Evolutionary conservation across 2,113 vertebrate genomes (phyloP), one percentile per base, ranked within the genome.

Genomic region (Ifrita kowaldi): DNA sequence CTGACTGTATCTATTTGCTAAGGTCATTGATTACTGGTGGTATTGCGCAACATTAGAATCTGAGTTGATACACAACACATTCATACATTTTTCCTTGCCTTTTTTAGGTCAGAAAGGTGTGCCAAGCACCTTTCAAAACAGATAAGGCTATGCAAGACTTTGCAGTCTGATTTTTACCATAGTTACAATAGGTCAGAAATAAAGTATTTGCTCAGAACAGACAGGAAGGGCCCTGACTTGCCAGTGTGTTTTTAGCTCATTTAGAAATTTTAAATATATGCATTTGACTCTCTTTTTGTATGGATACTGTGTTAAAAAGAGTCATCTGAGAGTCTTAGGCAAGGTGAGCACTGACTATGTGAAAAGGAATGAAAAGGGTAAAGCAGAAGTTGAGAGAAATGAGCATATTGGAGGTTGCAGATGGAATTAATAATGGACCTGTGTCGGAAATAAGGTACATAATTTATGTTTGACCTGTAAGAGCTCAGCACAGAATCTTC

Each of bases 381-480:
- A 64, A 73, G 46, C 47, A 76, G 33, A 84, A 78, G 5, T 52
- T 86, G 63, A 80, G 53, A 85, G 41, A 67, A 93, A 47, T 27
- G 11, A 81, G 16, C 7, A 9, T 41, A n/a, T 42, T 44, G 20
- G 37, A 62, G 79, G 30, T 75, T 86, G 56, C 2, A 9, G 44
- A 56, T 84, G 18, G 62, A 84, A 79, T 92, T 89, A 89, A 79
- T 87, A 75, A 82, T n/a, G 32, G 42, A 64, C 23, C 4, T 0
- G 0, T 63, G 24, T 47, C 1, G 1, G 12, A 75, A 75, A n/a
- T 50, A 75, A 75, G 27, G 9, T 84, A 18, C 1, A 0, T 76
- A 68, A 87, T 62, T 90, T 62, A 46, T 46, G 10, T 55, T 57
- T 79, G 64, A 80, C 30, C 16, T 30, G 10, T 37, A 63, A 24